phyloP scores from a whole-genome alignment of 1,140 invertebrate genomes.

The Chymomyza costata region DNA sequence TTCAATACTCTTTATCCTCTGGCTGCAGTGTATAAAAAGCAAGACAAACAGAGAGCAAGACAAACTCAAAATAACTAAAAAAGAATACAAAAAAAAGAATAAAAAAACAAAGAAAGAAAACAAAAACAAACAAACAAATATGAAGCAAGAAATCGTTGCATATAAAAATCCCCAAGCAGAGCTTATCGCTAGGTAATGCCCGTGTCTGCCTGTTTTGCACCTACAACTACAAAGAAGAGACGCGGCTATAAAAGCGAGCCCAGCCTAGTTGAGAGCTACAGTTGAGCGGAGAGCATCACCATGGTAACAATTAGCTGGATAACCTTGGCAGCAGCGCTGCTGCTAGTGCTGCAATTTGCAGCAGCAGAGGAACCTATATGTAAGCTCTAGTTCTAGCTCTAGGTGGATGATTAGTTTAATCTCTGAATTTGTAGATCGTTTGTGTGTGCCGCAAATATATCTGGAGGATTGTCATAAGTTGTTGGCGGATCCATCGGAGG shows the following conservation, averaged over 20 bases:
- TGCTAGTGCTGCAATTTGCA: constrained; percentile 7
- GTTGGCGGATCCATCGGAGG: constrained; percentile 79
- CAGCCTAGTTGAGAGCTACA: constrained; percentile 41
- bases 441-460: constrained; percentile 82
- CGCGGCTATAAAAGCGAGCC: constrained; percentile 47
- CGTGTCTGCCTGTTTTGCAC: too few relatives aligned
- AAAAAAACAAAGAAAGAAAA: too few relatives aligned
- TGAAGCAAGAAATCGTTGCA: too few relatives aligned
- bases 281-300: constrained; percentile 43
- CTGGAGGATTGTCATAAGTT: constrained; percentile 80
- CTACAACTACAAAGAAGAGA: too few relatives aligned
- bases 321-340: constrained; percentile 7
- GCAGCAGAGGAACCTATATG: constrained; percentile 53
- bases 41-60: constrained; percentile 20
- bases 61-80: too few relatives aligned
- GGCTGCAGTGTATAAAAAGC: constrained; percentile 1
- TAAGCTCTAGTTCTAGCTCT: constrained; percentile 12
- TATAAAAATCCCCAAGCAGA: too few relatives aligned
- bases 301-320: constrained; percentile 13
- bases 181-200: too few relatives aligned
- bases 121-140: too few relatives aligned
- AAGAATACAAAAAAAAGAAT: too few relatives aligned
- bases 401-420: constrained; percentile 28
- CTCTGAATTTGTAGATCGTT: constrained; percentile 77
- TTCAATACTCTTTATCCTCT: too few relatives aligned